Base-by-base conservation (phyloP, 2,113 vertebrate species). In the Turdus rufiventris region DNA sequence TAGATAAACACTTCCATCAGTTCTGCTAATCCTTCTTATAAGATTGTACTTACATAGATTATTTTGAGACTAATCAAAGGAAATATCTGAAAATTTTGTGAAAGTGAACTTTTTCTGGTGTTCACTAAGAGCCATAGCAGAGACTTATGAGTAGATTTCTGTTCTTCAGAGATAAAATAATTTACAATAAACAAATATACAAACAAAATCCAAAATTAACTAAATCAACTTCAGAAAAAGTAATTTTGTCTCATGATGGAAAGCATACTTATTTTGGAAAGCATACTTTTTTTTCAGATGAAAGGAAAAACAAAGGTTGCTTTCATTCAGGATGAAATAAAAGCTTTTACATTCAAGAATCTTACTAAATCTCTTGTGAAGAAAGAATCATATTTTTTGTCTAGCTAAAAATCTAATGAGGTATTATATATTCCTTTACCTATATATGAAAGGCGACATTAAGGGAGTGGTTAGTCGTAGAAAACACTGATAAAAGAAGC, bases 181-280 rank as follows among this genome's bases (percentile, higher is more conserved):
- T 77, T 88, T 86, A 62, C 18, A 82, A 83, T 77, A 63, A 93
- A 74, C 76, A 67, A 76, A 62, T 14, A 43, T 28, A 31, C 3
- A 88, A 70, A 53, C 10, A 92, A 80, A 78, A 50, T 1, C 28
- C 92, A 57, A 93, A 92, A 70, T 25, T 63, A 86, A 73, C 33
- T 20, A 77, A 95, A 77, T 79, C 34, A 83, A 53, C 62, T 53
- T 24, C 26, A 87, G 68, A 50, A 88, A 91, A 97, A 86, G 14
- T 70, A 11, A 82, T 7, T 94, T 96, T 96, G 12, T 11, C 33
- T 94, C 40, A 54, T 54, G 43, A 95, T 84, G 40, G 62, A 81
- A 57, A n/a, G n/a, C n/a, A n/a, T n/a, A n/a, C 28, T 87, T 71
- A 42, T 88, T 93, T 96, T 71, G 38, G 71, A 91, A 95, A 94